Conservation (phyloP, 2,888 invertebrate genomes). For the Oscheius sp. region DNA sequence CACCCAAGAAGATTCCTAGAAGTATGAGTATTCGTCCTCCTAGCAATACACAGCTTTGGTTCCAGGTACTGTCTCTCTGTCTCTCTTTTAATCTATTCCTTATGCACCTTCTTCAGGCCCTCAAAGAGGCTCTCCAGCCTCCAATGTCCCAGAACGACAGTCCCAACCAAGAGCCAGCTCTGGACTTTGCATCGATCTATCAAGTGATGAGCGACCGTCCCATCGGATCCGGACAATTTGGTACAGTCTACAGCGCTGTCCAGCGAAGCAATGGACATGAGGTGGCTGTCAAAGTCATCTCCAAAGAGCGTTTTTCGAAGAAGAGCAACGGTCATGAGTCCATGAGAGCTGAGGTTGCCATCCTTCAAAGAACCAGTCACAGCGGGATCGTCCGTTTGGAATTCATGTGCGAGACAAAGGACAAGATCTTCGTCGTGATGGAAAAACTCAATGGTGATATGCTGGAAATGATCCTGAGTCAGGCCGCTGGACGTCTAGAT, state of each 20-base stretch:
- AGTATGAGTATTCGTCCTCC: constrained; percentile 51
- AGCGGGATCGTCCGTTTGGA: constrained; percentile 85
- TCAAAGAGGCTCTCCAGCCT: constrained; percentile 62
- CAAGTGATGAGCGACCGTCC: constrained; percentile 87
- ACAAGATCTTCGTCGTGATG: constrained; percentile 98
- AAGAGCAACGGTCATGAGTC: constrained; percentile 65
- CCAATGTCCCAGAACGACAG: constrained; percentile 61
- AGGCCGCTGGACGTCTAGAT: constrained; percentile 84
- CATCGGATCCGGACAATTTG: constrained; percentile 97
- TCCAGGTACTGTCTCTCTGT: constrained; percentile 49
- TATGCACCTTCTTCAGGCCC: constrained; percentile 56
- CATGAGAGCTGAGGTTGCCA: constrained; percentile 65
- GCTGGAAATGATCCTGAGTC: constrained; percentile 79
- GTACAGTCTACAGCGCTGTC: constrained; percentile 93
- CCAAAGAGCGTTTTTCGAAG: constrained; percentile 72
- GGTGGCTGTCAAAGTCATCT: constrained; percentile 73
- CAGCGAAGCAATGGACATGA: constrained; percentile 69
- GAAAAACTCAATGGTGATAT: constrained; percentile 98
- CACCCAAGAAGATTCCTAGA: constrained; percentile 57
- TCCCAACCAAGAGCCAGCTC: constrained; percentile 66
- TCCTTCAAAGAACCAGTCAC: constrained; percentile 73
- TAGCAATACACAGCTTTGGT: constrained; percentile 65
- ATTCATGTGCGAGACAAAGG: constrained; percentile 97
- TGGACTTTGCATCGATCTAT: constrained; percentile 71
- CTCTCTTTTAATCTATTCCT: constrained; percentile 30